Percentiles rank a stretch among this genome's conserved stretches.
Evolutionary conservation across 2,888 invertebrate genomes (phyloP).

Genomic region (Tillus elongatus): DNA sequence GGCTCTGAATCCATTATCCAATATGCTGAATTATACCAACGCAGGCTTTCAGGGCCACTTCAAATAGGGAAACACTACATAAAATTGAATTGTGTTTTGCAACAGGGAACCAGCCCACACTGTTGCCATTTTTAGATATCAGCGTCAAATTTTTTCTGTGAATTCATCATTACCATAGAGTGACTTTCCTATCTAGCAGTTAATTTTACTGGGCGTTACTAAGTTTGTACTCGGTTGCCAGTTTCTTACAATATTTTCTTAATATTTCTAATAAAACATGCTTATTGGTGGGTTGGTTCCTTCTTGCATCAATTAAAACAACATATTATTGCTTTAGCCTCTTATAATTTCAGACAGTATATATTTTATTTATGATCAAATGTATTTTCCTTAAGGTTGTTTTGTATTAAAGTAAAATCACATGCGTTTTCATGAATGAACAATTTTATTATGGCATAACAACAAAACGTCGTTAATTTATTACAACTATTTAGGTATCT

Average conservation of each 20-base stretch:
- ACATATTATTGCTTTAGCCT: constrained; percentile 1
- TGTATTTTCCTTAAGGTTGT: not conserved
- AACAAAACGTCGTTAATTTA: not conserved
- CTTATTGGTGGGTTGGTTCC: not conserved
- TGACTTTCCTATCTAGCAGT: not conserved
- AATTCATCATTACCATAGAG: not conserved
- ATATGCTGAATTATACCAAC: too few species aligned
- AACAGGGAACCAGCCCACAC: constrained; percentile 4
- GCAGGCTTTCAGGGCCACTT: too few species aligned
- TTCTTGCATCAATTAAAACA: not conserved
- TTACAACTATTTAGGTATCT: not conserved
- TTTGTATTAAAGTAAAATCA: constrained; percentile 1
- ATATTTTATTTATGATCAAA: not conserved
- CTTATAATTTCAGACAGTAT: not conserved
- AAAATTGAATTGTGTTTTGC: constrained; percentile 2
- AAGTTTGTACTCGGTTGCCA: not conserved
- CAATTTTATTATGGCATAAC: not conserved
- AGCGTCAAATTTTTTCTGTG: not conserved
- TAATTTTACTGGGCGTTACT: not conserved
- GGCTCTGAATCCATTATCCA: too few species aligned
- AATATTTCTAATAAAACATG: not conserved
- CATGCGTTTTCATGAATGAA: not conserved
- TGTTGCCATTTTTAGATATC: constrained; percentile 1
- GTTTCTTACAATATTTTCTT: not conserved
- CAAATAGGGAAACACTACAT: too few species aligned